Evolutionary conservation across 2,113 vertebrate genomes (phyloP).

Genomic region (Indicator maculatus): DNA sequence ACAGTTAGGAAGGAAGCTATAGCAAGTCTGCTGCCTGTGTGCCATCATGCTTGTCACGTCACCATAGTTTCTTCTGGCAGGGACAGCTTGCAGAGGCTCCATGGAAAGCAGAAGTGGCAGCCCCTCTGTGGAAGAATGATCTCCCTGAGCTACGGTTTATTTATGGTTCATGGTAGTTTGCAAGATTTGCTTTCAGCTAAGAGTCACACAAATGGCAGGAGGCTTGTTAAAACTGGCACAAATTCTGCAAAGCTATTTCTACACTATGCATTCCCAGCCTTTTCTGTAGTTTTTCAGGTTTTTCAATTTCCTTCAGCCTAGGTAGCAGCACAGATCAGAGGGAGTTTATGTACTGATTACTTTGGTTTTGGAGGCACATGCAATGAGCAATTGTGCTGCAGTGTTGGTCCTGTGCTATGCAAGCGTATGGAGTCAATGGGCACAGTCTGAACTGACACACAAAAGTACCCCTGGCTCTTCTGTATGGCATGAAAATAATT

Average conservation of each 20-base stretch:
- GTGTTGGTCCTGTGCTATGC: not conserved
- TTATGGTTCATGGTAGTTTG: not conserved
- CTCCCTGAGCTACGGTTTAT: conserved; percentile 8
- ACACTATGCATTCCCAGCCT: not conserved
- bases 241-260: not conserved
- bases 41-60: not conserved
- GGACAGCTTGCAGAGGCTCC: not conserved
- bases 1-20: not conserved
- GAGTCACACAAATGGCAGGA: not conserved
- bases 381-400: not conserved
- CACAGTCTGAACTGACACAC: not conserved
- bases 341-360: not conserved
- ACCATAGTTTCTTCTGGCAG: not conserved
- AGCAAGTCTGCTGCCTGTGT: not conserved
- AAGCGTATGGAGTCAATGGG: not conserved
- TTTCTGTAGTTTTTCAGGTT: not conserved
- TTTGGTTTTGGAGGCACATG: not conserved
- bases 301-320: not conserved
- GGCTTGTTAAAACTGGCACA: not conserved
- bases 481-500: not conserved
- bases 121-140: not conserved
- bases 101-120: not conserved
- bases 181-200: not conserved
- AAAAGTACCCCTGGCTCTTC: not conserved
- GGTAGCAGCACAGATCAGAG: not conserved